Base-by-base conservation (phyloP, 2,888 invertebrate species). In the Nomada ferruginata region DNA sequence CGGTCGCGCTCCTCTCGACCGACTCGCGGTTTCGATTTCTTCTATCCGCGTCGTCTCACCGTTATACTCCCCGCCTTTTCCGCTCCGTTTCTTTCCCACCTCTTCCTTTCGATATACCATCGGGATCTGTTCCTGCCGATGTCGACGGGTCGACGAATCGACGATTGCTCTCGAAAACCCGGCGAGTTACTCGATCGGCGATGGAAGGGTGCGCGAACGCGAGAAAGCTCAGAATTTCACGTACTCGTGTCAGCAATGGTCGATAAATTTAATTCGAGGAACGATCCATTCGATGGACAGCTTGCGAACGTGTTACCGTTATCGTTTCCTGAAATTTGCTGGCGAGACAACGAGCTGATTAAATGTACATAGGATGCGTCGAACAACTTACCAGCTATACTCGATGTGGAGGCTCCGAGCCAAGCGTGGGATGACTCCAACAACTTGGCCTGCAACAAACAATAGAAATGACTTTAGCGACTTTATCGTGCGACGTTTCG, bases 371-470 rank as follows among this genome's bases (percentile, higher is more conserved):
- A 42, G 61, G 70, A 72, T 77, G 71, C 69, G 76, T 72, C 66
- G 69, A 72, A 60, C 73, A 72, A 96, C 97, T 96, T 96, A 98
- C 98, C 98, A 96, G 98, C 97, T 94, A 97, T 96, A 91, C 97
- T 97, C 83, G 98, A 97, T 83, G 97, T 97, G 87, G 97, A 97
- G 91, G 97, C 97, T 89, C 97, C 98, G 94, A 98, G 96, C 98
- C 98, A 98, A 93, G 97, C 97, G 94, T 98, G 98, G 88, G 98
- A 97, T 90, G 97, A 97, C 94, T 98, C 98, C 95, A 98, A 95
- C 95, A 98, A 96, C 95, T 98, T 98, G 91, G 98, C 98, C 98
- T 98, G 96, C 86, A 96, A 96, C 94, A 94, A 94, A 92, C 91
- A 88, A 90, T 89, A 83, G 18, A 4, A 1, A 55, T 10, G 0